Conservation (phyloP, 2,797 vertebrate species). For the Phataginus tetradactyla region DNA sequence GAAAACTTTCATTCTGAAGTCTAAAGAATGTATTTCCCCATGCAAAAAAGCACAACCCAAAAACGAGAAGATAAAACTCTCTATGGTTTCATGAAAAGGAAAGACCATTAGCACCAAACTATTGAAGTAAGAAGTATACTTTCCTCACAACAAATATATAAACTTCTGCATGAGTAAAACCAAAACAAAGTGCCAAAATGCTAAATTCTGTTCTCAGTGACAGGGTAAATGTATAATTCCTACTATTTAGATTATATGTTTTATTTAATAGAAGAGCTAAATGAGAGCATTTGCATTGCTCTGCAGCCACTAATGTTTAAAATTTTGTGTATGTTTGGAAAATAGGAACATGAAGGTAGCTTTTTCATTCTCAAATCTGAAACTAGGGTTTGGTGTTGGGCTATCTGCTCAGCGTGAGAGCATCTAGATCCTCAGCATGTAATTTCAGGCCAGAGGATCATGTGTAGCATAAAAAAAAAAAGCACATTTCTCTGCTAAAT, state of each 20-base stretch:
- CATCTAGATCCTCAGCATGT: background rate
- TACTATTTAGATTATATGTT: background rate
- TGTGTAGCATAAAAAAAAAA: background rate
- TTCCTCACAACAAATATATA: background rate
- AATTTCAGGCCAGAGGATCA: background rate
- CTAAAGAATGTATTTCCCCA: background rate
- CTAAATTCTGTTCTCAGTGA: conserved; percentile 8
- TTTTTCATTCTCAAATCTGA: background rate
- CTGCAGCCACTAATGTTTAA: background rate
- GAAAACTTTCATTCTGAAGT: background rate
- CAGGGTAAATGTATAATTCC: background rate
- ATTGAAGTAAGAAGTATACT: background rate
- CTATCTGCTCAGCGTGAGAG: background rate
- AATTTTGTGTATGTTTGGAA: background rate
- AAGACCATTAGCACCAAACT: background rate
- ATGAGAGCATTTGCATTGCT: background rate
- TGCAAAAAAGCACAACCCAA: background rate
- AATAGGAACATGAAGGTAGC: background rate
- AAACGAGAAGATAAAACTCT: background rate
- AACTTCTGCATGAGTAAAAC: background rate
- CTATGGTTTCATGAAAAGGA: background rate
- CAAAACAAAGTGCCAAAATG: background rate
- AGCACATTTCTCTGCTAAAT: background rate
- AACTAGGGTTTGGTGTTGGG: background rate
- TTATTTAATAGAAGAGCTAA: conserved; percentile 39